phyloP scores from a whole-genome alignment of 2,888 invertebrate species.

The Sturmia bella region DNA sequence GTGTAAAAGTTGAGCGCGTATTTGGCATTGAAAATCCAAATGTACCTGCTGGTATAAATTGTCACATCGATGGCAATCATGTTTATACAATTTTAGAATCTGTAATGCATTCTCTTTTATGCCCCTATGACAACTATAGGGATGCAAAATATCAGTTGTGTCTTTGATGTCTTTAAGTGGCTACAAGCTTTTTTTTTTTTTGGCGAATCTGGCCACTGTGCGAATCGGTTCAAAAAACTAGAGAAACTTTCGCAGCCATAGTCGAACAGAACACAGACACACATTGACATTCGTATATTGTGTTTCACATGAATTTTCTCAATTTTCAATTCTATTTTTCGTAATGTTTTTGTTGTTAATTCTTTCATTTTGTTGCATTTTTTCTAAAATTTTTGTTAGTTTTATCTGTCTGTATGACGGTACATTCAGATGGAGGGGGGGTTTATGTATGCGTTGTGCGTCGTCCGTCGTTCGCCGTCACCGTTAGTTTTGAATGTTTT shows the following conservation, averaged over 20 bases:
- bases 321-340: slow-evolving; percentile 66
- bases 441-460: slow-evolving; percentile 29
- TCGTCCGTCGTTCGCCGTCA: slow-evolving; percentile 48
- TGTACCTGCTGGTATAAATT: no score
- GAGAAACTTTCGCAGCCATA: slow-evolving; percentile 14
- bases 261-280: not conserved
- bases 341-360: slow-evolving; percentile 62
- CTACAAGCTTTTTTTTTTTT: not conserved
- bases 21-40: no score
- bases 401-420: slow-evolving; percentile 11
- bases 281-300: slow-evolving; percentile 25
- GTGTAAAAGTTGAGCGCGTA: no score
- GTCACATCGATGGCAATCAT: no score
- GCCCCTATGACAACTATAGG: no score
- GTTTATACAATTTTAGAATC: no score
- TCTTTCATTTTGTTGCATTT: slow-evolving; percentile 44
- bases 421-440: slow-evolving; percentile 49
- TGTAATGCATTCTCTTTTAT: no score
- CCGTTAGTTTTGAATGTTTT: slow-evolving; percentile 65
- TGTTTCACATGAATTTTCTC: slow-evolving; percentile 68
- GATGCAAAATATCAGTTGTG: no score
- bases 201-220: slow-evolving; percentile 20
- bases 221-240: slow-evolving; percentile 4
- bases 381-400: slow-evolving; percentile 26
- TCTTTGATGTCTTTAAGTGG: no score